phyloP scores from a whole-genome alignment of 2,888 invertebrate genomes.

The Anarsia innoxiella region DNA sequence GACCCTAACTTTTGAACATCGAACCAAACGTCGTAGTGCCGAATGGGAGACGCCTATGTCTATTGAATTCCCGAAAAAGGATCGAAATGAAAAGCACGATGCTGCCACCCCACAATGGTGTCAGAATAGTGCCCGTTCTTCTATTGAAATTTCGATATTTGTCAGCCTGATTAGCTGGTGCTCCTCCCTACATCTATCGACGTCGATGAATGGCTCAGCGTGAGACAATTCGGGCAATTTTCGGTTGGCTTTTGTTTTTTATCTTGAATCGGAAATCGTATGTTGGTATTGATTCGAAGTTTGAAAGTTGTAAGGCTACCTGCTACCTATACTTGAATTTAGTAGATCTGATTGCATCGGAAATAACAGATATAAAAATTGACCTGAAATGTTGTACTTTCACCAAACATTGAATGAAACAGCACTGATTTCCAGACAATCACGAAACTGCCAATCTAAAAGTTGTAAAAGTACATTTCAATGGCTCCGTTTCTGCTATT shows the following conservation, averaged over 20 bases:
- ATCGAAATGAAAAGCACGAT: slow-evolving; percentile 55
- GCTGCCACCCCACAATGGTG: slow-evolving; percentile 51
- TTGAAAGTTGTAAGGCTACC: no score
- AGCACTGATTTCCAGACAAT: no score
- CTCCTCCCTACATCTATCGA: slow-evolving; percentile 39
- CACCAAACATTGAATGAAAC: no score
- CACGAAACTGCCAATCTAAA: not conserved
- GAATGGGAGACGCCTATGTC: slow-evolving; percentile 65
- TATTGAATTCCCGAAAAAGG: slow-evolving; percentile 72
- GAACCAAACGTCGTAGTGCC: slow-evolving; percentile 56
- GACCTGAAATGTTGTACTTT: no score
- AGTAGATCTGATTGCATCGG: no score
- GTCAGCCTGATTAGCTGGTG: slow-evolving; percentile 69
- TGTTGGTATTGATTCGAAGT: no score
- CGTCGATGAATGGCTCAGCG: slow-evolving; percentile 56
- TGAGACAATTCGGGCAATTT: slow-evolving; percentile 45
- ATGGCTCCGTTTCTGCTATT: slow-evolving; percentile 4
- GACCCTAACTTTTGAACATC: slow-evolving; percentile 59
- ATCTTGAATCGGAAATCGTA: slow-evolving; percentile 18
- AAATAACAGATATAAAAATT: no score
- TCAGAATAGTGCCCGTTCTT: slow-evolving; percentile 34
- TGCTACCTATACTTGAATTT: no score
- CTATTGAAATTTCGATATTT: slow-evolving; percentile 67
- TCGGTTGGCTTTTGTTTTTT: slow-evolving; percentile 26
- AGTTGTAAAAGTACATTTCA: not conserved